These are phyloP conservation scores for Myotis yumanensis DNA, from an alignment of 2,113 vertebrate species.

Conservation along the genomic window DNA sequence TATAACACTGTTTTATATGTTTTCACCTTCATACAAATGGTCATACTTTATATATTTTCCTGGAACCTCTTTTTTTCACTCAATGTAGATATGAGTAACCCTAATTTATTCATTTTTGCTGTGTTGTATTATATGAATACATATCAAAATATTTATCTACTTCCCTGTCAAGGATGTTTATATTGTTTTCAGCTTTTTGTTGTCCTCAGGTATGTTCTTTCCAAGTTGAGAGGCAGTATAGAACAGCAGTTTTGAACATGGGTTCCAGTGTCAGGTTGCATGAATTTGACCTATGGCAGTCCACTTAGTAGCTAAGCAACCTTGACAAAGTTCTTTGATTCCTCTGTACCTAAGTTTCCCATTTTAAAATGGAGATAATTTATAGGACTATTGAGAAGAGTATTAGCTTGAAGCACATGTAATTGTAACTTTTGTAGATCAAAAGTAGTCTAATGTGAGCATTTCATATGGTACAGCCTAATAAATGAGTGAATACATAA, in stretches of 20 bases:
- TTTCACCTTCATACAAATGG: not conserved
- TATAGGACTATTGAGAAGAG: not conserved
- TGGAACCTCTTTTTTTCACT: not conserved
- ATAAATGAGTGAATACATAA: not conserved
- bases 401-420: not conserved
- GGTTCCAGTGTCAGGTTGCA: not conserved
- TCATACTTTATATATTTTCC: not conserved
- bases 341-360: not conserved
- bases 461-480: not conserved
- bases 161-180: not conserved
- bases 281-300: not conserved
- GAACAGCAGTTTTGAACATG: not conserved
- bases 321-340: not conserved
- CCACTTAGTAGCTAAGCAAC: not conserved
- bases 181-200: not conserved
- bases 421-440: not conserved
- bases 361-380: not conserved
- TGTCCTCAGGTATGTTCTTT: not conserved
- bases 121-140: not conserved
- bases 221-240: not conserved
- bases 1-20: not conserved
- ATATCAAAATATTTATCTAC: not conserved
- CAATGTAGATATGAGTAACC: not conserved
- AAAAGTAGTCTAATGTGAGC: not conserved
- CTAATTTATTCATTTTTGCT: not conserved